Evolutionary conservation across 2,888 invertebrate genomes (phyloP).

Genomic region (Drosophila kokeensis): DNA sequence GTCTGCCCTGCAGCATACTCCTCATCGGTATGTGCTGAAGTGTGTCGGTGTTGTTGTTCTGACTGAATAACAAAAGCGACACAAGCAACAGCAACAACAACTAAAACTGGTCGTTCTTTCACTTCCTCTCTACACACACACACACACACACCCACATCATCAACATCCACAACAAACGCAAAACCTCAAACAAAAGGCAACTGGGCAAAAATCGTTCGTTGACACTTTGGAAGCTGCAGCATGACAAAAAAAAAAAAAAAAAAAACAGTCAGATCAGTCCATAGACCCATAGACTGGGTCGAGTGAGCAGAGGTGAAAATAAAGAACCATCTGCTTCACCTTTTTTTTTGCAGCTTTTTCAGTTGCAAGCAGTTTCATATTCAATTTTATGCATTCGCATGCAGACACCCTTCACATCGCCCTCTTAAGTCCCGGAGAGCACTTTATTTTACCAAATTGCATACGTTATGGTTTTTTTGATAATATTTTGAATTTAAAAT

Average conservation of each 20-base stretch:
- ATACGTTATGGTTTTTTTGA: neutral
- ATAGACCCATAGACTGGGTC: conserved; percentile 21
- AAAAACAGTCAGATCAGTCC: conserved; percentile 30
- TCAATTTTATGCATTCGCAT: conserved; percentile 65
- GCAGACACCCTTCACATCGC: conserved; percentile 7
- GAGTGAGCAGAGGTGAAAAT: neutral
- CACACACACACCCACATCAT: neutral
- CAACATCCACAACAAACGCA: conserved; percentile 9
- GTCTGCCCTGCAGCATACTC: conserved; percentile 31
- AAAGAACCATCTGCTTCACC: conserved; percentile 19
- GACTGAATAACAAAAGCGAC: conserved; percentile 13
- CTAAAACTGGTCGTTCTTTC: conserved; percentile 51
- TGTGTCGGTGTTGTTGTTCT: conserved; percentile 46
- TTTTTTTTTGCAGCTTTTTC: conserved; percentile 16
- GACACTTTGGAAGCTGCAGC: conserved; percentile 68
- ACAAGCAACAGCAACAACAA: conserved; percentile 15
- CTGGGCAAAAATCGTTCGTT: conserved; percentile 75
- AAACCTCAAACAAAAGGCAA: conserved; percentile 55
- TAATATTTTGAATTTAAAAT: neutral
- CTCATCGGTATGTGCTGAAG: conserved; percentile 40
- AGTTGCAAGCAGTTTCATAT: conserved; percentile 57
- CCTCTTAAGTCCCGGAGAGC: neutral
- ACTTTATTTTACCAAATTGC: neutral
- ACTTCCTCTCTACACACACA: conserved; percentile 33
- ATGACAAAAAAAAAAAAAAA: conserved; percentile 3